Conservation (phyloP, 2,888 invertebrate species). For the Neoitamus cyanurus region DNA sequence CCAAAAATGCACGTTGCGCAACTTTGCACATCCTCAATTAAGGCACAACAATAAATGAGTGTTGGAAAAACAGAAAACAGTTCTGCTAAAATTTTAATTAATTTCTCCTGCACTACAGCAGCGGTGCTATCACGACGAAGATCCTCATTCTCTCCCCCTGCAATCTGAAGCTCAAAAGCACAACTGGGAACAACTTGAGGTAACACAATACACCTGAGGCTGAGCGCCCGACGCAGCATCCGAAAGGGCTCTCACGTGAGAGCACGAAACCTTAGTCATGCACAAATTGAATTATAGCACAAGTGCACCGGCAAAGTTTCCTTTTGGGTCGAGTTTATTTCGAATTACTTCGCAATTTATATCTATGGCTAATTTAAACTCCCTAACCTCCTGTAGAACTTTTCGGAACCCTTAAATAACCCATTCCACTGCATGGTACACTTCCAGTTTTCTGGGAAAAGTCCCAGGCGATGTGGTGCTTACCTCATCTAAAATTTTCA, state of each 20-base stretch:
- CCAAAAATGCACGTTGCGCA: no score
- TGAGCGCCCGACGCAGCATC: not conserved
- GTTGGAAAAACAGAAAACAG: not conserved
- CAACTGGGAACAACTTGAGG: not conserved
- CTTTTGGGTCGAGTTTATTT: not conserved
- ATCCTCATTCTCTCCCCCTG: not conserved
- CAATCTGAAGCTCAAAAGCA: not conserved
- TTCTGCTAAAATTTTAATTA: not conserved
- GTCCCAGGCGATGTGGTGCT: not conserved
- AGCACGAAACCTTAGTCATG: not conserved
- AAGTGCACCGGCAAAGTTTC: not conserved
- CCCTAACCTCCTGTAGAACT: not conserved
- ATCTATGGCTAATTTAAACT: not conserved
- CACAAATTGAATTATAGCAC: constrained; percentile 18
- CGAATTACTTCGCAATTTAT: not conserved
- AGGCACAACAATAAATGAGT: not conserved
- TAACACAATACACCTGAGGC: not conserved
- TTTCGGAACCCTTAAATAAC: not conserved
- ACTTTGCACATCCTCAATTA: not conserved
- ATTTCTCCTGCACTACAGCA: not conserved
- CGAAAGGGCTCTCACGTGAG: not conserved
- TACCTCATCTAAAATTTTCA: constrained; percentile 6
- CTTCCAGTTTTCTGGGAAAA: not conserved
- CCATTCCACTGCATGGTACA: not conserved
- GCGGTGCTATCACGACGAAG: not conserved